Evolutionary conservation across 2,797 vertebrate genomes (phyloP), one percentile per base, ranked within the genome.

Genomic region (Taeniopygia guttata): DNA sequence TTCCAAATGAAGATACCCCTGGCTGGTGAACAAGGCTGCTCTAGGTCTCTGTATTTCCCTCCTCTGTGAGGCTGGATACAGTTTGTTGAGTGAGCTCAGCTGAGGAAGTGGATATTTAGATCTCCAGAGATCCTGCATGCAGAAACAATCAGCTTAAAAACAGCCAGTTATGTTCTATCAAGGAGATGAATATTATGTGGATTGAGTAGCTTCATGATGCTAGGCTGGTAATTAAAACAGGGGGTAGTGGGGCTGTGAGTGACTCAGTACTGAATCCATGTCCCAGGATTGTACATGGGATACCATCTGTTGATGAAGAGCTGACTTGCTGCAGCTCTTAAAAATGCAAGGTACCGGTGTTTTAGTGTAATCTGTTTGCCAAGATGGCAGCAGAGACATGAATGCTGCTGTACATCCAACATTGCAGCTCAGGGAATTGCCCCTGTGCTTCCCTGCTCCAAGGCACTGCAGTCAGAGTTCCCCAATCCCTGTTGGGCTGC

Each of bases 301-400:
- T 84, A 52, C 73, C 89, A 68, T 91, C 93, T 96, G 89, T 82
- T 92, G 87, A 34, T 76, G 73, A 55, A 72, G 76, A 93, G 49
- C 56, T 63, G 76, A 51, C 66, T 78, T 78, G 49, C 85, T 89
- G 87, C 49, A 73, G 80, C 83, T 73, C 52, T 74, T 63, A 48
- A 87, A 86, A 77, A 36, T 34, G 18, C 29, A 76, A 54, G 69
- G 64, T 55, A 27, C 1, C 0, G 0, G 17, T 91, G 52, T 81
- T 87, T 66, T 27, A 77, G 54, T 0, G 0, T 75, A 49, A 77
- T 83, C 73, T 81, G 51, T 48, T 84, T 82, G 77, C 86, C 86
- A 93, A 19, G 60, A 82, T 93, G 92, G 87, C 83, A 95, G 84
- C 56, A 0, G 0, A 40, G 63, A 48, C 51, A 7, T 62, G 46